phyloP scores from a whole-genome alignment of 2,797 vertebrate species.

The Arrhamphus sclerolepis region DNA sequence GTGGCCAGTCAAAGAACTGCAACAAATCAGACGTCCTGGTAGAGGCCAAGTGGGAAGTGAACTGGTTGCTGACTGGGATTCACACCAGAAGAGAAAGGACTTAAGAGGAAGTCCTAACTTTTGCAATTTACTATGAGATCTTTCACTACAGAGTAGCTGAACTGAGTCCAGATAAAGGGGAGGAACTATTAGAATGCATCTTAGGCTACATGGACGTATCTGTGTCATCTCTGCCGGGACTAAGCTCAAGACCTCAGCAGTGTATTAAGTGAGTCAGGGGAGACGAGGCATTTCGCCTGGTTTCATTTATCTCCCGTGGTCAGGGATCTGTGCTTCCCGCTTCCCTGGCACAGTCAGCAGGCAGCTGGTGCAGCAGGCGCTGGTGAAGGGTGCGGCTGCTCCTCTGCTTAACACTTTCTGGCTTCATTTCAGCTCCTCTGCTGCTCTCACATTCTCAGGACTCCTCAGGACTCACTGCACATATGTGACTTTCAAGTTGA shows the following conservation, averaged over 20 bases:
- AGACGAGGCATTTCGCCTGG: conserved; percentile 26
- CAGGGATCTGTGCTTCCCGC: conserved; percentile 16
- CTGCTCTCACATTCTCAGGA: too few relatives aligned
- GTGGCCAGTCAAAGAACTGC: too few relatives aligned
- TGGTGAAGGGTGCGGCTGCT: conserved; percentile 33
- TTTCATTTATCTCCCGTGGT: conserved; percentile 31
- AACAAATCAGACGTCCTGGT: too few relatives aligned
- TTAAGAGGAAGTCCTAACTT: too few relatives aligned
- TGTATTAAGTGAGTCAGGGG: conserved; percentile 37
- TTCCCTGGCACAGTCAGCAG: conserved; percentile 18
- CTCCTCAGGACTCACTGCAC: too few relatives aligned
- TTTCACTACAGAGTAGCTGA: not conserved
- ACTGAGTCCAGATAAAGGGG: conserved; percentile 15
- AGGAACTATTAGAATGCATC: conserved; percentile 28
- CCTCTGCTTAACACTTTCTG: conserved; percentile 39
- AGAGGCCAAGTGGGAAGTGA: too few relatives aligned
- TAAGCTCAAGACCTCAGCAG: conserved; percentile 13
- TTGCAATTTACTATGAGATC: too few relatives aligned
- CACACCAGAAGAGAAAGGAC: too few relatives aligned
- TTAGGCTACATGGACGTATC: too few relatives aligned
- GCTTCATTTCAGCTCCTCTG: conserved; percentile 45
- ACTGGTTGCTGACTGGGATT: too few relatives aligned
- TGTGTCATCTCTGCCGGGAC: conserved; percentile 28
- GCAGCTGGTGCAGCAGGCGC: conserved; percentile 49
- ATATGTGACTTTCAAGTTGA: too few relatives aligned